Evolutionary conservation across 2,888 invertebrate genomes (phyloP).

Genomic region (Eupeodes latifasciatus): DNA sequence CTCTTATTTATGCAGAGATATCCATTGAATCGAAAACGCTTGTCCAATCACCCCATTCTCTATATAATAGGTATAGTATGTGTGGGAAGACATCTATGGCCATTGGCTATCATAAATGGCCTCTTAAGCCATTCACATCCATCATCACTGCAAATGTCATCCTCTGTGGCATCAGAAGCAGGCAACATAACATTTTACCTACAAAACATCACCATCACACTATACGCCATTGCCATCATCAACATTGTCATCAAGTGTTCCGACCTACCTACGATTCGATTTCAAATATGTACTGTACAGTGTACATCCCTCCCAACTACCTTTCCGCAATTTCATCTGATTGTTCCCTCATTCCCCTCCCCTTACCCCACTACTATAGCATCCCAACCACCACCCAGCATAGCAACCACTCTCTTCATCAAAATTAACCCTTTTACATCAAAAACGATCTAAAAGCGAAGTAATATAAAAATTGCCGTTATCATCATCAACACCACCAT

Average conservation of each 20-base stretch:
- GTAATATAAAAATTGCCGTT: conserved; percentile 75
- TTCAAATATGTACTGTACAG: conserved; percentile 25
- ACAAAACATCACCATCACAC: conserved; percentile 30
- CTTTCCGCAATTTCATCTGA: background rate
- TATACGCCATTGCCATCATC: conserved; percentile 38
- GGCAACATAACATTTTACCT: conserved; percentile 32
- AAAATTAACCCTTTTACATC: conserved; percentile 76
- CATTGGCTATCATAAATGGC: conserved; percentile 63
- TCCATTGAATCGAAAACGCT: background rate
- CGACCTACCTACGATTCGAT: conserved; percentile 50
- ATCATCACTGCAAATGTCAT: conserved; percentile 75
- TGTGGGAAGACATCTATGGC: conserved; percentile 64
- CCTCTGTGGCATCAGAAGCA: conserved; percentile 59
- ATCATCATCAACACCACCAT: conserved; percentile 61
- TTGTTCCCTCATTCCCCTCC: background rate
- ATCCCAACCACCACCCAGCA: background rate
- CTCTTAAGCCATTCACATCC: conserved; percentile 72
- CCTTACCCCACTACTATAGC: background rate
- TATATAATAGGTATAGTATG: background rate
- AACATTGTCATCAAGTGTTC: conserved; percentile 55
- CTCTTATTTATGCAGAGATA: background rate
- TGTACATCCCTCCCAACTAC: conserved; percentile 21
- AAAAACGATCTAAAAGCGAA: conserved; percentile 74
- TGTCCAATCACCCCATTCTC: conserved; percentile 40
- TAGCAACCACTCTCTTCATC: conserved; percentile 39